Base-by-base conservation (phyloP, 2,113 vertebrate species). In the Cololabis saira region DNA sequence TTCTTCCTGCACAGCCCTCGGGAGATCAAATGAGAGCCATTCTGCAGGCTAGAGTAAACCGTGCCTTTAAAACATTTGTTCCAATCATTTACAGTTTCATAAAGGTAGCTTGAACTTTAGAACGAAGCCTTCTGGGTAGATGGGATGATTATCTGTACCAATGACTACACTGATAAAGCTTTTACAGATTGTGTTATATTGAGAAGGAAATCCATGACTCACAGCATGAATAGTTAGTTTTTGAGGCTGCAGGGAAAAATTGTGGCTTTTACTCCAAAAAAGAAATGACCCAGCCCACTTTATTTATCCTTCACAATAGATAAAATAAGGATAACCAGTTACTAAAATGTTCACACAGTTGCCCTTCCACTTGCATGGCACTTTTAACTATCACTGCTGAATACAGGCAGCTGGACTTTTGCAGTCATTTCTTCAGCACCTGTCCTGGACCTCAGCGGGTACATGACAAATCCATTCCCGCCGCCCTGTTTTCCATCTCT, bases 391-490 rank as follows among this genome's bases (percentile, higher is more conserved):
- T 45, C 27, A n/a, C 21, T 10, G 53, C 13, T 51, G 56, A 61
- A 73, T 61, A 48, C 24, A n/a, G 60, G 17, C 41, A 1, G 19
- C 62, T 17, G 22, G 50, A 49, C 59, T 81, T 76, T 43, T 30
- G 40, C 43, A 27, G 11, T 24, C 4, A 1, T 49, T 24, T 16
- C 59, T 72, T 60, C 33, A 75, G 53, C 78, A 61, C 74, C 71
- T 74, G 64, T 2, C 49, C 72, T 22, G 62, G 63, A 48, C 18
- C 48, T 81, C 74, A 64, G 72, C 71, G 62, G 75, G 61, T 74
- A 87, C 85, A 81, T 61, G 76, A 80, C 45, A 79, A 87, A 86
- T 83, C 76, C 76, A 85, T 82, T 63, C 59, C 64, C 45, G 0
- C 61, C 54, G 33, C 72, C 57, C 50, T 44, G 73, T 54, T 71